Conservation (phyloP, 2,113 vertebrate genomes). For the Cercopithecus mona region DNA sequence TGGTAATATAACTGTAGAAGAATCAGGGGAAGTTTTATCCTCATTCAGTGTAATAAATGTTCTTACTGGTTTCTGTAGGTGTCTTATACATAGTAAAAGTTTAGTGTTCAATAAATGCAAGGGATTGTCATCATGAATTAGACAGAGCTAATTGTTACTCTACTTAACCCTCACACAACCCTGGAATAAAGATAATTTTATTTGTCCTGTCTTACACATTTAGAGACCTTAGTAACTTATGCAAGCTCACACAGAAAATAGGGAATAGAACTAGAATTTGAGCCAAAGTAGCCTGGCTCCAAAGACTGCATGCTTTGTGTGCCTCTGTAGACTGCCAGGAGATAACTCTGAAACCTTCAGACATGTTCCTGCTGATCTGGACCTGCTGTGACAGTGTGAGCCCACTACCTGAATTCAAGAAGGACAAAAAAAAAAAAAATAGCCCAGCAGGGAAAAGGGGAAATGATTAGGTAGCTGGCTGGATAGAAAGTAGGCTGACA, state of each 20-base stretch:
- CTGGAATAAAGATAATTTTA: neutral
- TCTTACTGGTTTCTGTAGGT: neutral
- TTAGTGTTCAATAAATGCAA: neutral
- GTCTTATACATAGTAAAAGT: neutral
- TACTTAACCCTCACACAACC: neutral
- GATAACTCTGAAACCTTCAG: neutral
- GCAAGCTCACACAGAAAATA: neutral
- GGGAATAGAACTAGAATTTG: neutral
- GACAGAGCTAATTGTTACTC: neutral
- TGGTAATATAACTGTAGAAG: neutral
- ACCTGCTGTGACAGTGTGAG: neutral
- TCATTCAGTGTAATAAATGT: neutral
- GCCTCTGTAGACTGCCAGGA: neutral
- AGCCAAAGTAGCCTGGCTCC: neutral
- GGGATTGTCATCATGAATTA: neutral
- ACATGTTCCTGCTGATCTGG: neutral
- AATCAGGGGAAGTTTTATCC: neutral
- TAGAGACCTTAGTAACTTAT: neutral
- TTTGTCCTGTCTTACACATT: neutral
- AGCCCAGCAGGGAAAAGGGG: neutral
- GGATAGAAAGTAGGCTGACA: neutral
- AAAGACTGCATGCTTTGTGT: neutral
- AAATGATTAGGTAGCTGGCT: neutral
- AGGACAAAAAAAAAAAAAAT: neutral
- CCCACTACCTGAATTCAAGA: neutral